Percentiles rank a stretch among this genome's conserved stretches.
Conservation (phyloP, 2,888 invertebrate species). For the Cerceris ruficornis region DNA sequence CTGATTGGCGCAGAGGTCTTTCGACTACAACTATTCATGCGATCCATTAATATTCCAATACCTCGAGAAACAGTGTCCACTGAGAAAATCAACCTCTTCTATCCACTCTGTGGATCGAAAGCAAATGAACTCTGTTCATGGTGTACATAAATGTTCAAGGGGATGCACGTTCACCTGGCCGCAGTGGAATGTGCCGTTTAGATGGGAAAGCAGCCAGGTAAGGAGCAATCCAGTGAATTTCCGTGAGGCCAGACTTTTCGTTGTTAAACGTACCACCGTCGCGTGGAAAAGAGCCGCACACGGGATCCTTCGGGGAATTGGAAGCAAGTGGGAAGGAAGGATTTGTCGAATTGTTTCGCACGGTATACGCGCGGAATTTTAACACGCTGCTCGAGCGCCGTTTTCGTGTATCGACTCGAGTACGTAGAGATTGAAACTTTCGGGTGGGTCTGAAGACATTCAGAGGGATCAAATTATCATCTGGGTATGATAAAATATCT, state of each 20-base stretch:
- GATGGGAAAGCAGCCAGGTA: constrained; percentile 42
- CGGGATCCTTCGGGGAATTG: constrained; percentile 24
- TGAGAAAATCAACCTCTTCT: constrained; percentile 31
- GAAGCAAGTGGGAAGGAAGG: constrained; percentile 34
- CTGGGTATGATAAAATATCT: too few species aligned
- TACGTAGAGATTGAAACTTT: neutral
- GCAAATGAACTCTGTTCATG: constrained; percentile 51
- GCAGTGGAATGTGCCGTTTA: constrained; percentile 43
- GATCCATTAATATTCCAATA: too few species aligned
- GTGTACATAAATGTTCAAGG: constrained; percentile 11
- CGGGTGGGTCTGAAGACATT: neutral
- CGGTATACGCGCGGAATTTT: constrained; percentile 38
- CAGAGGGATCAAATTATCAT: too few species aligned
- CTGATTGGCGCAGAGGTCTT: too few species aligned
- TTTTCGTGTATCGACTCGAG: neutral
- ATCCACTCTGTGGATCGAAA: constrained; percentile 38
- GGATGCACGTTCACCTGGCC: constrained; percentile 16
- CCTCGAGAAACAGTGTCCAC: neutral
- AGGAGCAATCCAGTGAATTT: constrained; percentile 43
- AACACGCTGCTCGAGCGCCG: neutral
- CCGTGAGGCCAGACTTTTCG: constrained; percentile 31
- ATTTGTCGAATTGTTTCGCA: constrained; percentile 53
- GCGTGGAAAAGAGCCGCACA: constrained; percentile 28
- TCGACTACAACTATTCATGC: too few species aligned
- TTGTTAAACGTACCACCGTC: constrained; percentile 29